phyloP scores from a whole-genome alignment of 2,113 vertebrate species.

The Patagioenas fasciata region DNA sequence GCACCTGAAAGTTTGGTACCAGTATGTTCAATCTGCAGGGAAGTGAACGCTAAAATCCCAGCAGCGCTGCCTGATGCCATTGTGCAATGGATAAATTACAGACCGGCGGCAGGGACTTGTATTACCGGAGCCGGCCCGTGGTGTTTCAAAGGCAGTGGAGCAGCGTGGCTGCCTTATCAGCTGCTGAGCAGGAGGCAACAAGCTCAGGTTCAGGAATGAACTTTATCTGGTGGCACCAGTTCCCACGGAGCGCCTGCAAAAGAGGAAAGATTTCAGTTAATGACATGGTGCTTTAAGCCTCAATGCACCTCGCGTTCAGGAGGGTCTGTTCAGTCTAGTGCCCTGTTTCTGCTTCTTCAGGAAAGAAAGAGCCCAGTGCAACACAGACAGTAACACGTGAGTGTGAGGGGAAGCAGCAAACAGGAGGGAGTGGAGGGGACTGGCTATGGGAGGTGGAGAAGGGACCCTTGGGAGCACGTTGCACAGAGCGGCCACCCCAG shows the following conservation, averaged over 20 bases:
- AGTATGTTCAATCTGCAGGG: accelerated
- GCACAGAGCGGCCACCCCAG: no score
- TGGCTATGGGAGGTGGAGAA: no score
- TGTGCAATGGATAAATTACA: background rate
- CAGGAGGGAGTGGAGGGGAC: background rate
- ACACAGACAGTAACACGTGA: accelerated
- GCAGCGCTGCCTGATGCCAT: background rate
- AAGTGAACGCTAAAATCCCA: background rate
- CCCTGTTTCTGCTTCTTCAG: background rate
- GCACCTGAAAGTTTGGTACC: no score
- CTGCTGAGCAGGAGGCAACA: constrained; percentile 58
- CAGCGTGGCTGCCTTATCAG: constrained; percentile 31
- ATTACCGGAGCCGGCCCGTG: constrained; percentile 9
- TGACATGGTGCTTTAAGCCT: background rate
- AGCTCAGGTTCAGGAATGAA: constrained; percentile 55
- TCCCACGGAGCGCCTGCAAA: constrained; percentile 33
- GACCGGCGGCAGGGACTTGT: background rate
- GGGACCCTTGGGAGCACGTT: no score
- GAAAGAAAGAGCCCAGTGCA: background rate
- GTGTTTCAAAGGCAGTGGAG: background rate
- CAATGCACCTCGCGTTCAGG: accelerated
- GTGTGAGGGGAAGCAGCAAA: background rate
- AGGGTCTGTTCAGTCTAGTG: accelerated
- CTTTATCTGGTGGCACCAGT: constrained; percentile 64
- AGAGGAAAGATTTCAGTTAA: background rate